Evolutionary conservation across 2,797 vertebrate species (phyloP).

Genomic region (Enteromius viviparus): DNA sequence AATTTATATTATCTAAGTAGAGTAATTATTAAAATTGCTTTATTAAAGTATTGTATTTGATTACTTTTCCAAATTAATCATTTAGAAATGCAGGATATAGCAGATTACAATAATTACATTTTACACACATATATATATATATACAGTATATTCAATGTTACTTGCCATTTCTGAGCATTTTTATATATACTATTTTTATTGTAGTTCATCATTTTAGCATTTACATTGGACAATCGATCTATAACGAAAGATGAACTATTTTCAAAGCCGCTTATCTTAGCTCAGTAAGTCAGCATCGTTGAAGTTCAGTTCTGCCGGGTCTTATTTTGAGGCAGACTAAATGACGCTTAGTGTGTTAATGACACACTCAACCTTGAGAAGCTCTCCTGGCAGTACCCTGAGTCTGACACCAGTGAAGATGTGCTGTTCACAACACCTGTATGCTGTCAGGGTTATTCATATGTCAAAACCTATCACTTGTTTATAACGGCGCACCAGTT

Average conservation of each 20-base stretch:
- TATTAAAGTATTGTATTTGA: too few relatives aligned
- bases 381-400: background rate
- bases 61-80: too few relatives aligned
- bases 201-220: too few relatives aligned
- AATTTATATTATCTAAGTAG: too few relatives aligned
- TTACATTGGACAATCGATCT: background rate
- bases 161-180: too few relatives aligned
- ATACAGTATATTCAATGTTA: too few relatives aligned
- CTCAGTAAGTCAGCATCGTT: background rate
- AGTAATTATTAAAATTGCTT: too few relatives aligned
- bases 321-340: background rate
- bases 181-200: too few relatives aligned
- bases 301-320: background rate
- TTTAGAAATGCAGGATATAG: too few relatives aligned
- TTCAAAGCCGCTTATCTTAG: background rate
- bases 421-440: conserved; percentile 5
- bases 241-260: background rate
- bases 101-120: too few relatives aligned
- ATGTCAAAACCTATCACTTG: conserved; percentile 7
- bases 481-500: conserved; percentile 2
- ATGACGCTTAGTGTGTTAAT: background rate
- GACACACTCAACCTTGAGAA: background rate
- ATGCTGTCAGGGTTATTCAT: background rate
- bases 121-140: too few relatives aligned
- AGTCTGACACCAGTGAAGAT: conserved; percentile 21